A percentile compares a stretch with the other conserved stretches of the same genome.
Evolutionary conservation across 2,113 vertebrate genomes (phyloP).

Genomic region (Lamprotornis superbus): DNA sequence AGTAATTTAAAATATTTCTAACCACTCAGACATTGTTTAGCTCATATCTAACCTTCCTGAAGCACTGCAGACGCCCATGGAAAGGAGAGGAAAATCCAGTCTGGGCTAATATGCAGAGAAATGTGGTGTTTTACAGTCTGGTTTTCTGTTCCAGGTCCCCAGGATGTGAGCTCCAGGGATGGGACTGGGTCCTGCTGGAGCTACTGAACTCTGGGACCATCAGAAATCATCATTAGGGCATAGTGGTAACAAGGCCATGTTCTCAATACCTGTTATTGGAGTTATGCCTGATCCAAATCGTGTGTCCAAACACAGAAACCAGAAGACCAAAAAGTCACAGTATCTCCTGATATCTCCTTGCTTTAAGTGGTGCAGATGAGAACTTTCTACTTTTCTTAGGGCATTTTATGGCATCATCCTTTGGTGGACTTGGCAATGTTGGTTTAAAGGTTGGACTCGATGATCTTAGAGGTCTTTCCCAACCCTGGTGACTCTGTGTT

Average conservation of each 20-base stretch:
- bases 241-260: not conserved
- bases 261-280: not conserved
- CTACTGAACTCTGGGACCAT: not conserved
- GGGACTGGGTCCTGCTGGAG: not conserved
- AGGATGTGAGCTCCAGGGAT: not conserved
- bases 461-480: not conserved
- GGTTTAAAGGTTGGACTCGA: rapidly evolving
- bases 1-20: not conserved
- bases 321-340: not conserved
- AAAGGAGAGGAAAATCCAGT: not conserved
- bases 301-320: not conserved
- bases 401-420: not conserved
- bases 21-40: not conserved
- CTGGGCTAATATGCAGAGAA: not conserved
- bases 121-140: not conserved
- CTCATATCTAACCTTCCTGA: not conserved
- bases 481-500: not conserved
- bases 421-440: not conserved
- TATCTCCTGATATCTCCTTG: not conserved
- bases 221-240: not conserved
- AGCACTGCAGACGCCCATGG: not conserved
- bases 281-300: not conserved
- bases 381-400: not conserved
- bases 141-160: not conserved
- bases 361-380: not conserved